phyloP scores from a whole-genome alignment of 2,113 vertebrate species.

The Amphiprion percula region DNA sequence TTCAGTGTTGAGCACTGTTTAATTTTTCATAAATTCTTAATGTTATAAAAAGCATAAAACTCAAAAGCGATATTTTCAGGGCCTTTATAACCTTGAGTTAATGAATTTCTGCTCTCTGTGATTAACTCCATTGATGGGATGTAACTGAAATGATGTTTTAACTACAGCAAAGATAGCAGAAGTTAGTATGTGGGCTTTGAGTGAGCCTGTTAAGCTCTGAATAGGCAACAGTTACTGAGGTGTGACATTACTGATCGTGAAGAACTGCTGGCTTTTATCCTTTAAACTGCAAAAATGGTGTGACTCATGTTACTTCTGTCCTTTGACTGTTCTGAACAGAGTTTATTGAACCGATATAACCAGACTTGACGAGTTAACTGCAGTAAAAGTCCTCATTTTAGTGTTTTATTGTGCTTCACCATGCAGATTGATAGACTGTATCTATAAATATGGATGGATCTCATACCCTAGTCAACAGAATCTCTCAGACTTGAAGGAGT shows the following conservation, averaged over 20 bases:
- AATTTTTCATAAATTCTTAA: not conserved
- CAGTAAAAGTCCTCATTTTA: not conserved
- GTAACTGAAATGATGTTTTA: conserved; percentile 10
- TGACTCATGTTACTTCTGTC: conserved; percentile 5
- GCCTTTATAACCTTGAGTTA: not conserved
- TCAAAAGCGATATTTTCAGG: not conserved
- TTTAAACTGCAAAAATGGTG: conserved; percentile 17
- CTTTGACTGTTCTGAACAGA: not conserved
- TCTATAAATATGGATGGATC: not conserved
- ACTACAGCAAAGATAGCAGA: not conserved
- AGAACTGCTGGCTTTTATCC: conserved; percentile 3
- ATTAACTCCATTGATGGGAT: not conserved
- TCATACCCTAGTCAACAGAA: not conserved
- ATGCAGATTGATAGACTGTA: not conserved
- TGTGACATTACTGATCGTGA: conserved; percentile 7
- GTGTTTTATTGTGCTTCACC: not conserved
- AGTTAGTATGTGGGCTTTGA: not conserved
- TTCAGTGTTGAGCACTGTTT: not conserved
- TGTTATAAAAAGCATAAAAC: not conserved
- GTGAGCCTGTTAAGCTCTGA: conserved; percentile 15
- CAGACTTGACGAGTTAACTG: not conserved
- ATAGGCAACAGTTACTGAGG: conserved; percentile 11
- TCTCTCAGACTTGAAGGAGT: not conserved
- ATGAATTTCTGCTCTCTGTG: no score
- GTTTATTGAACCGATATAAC: not conserved